Evolutionary conservation across 2,113 vertebrate genomes (phyloP).

Genomic region (Oplegnathus fasciatus): DNA sequence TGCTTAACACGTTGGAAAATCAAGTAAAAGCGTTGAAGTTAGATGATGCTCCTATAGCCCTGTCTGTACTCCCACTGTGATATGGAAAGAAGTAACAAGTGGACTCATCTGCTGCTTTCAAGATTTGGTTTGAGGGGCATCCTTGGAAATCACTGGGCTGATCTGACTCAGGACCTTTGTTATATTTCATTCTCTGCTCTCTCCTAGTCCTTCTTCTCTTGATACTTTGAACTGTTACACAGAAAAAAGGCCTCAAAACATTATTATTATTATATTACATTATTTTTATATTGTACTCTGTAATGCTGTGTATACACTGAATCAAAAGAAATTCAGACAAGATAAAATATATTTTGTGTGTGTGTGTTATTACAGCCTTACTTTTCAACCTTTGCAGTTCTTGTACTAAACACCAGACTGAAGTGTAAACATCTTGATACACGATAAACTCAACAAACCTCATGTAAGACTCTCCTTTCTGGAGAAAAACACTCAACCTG

Average conservation of each 20-base stretch:
- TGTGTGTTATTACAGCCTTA: no score
- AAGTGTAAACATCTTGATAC: neutral
- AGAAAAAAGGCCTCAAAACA: neutral
- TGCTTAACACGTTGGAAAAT: slow-evolving; percentile 17
- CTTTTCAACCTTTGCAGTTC: neutral
- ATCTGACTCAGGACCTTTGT: neutral
- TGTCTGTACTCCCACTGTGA: slow-evolving; percentile 19
- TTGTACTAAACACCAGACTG: neutral
- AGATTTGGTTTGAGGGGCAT: neutral
- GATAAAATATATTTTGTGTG: neutral
- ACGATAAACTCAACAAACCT: neutral
- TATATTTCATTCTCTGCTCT: neutral
- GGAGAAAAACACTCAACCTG: no score
- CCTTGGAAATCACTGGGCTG: neutral
- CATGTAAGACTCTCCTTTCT: neutral
- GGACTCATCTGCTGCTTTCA: slow-evolving; percentile 4
- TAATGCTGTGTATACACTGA: neutral
- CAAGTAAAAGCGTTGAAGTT: slow-evolving; percentile 31
- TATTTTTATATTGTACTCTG: no score
- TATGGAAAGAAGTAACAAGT: slow-evolving; percentile 13
- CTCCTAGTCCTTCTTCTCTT: neutral
- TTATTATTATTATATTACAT: no score
- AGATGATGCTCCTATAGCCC: neutral
- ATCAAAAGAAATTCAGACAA: neutral
- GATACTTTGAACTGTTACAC: neutral